Conservation (phyloP, 1,140 invertebrate species). For the Drosophila trapezifrons region DNA sequence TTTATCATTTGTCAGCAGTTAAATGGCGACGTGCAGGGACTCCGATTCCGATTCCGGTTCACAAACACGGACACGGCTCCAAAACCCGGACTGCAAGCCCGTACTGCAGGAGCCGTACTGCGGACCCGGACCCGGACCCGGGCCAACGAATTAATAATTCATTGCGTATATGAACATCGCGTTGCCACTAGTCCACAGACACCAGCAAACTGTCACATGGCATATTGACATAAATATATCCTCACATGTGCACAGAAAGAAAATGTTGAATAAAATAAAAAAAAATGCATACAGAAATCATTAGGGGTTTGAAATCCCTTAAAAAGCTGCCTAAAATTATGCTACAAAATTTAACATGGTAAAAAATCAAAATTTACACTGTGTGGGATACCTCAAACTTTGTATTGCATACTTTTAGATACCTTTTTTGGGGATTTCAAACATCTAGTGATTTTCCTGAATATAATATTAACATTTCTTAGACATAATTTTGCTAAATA, state of each 20-base stretch:
- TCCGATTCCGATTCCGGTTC: slow-evolving; percentile 27
- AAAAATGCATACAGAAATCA: too few relatives aligned
- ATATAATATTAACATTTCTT: background rate
- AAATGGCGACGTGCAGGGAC: slow-evolving; percentile 63
- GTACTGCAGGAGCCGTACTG: slow-evolving; percentile 7
- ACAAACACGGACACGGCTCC: slow-evolving; percentile 38
- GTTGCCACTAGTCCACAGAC: slow-evolving; percentile 62
- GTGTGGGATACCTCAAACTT: too few relatives aligned
- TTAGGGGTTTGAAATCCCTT: too few relatives aligned
- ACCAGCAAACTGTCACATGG: slow-evolving; percentile 73
- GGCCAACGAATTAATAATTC: slow-evolving; percentile 81
- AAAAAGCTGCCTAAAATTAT: too few relatives aligned
- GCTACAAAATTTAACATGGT: too few relatives aligned
- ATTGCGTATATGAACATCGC: slow-evolving; percentile 75
- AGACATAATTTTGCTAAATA: background rate
- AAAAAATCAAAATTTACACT: too few relatives aligned
- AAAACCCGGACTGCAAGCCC: slow-evolving; percentile 13
- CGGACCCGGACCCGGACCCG: slow-evolving; percentile 29
- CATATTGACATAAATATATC: slow-evolving; percentile 58
- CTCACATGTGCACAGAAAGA: slow-evolving; percentile 9
- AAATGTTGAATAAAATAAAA: background rate
- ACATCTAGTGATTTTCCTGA: too few relatives aligned
- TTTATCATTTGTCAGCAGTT: slow-evolving; percentile 83
- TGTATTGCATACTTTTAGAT: too few relatives aligned
- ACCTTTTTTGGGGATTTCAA: too few relatives aligned